Percentiles rank a stretch among this genome's conserved stretches.
These are phyloP conservation scores for Clusia tigrina DNA, from an alignment of 2,888 invertebrate genomes.

Conservation along the genomic window DNA sequence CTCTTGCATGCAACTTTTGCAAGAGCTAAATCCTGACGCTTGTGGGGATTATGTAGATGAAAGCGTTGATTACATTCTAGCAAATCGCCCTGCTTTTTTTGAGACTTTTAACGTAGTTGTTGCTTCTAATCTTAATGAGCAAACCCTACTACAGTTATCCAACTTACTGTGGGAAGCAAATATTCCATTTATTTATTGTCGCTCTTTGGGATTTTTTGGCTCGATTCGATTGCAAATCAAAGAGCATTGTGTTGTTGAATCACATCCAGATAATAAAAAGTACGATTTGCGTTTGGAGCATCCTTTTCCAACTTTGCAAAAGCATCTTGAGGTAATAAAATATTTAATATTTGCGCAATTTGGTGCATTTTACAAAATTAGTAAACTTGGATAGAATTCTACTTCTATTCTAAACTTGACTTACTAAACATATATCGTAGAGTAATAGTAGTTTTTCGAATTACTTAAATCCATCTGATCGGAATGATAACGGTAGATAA, in stretches of 20 bases:
- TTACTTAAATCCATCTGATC: too few relatives aligned
- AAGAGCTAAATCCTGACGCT: slow-evolving; percentile 93
- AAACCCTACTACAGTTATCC: slow-evolving; percentile 74
- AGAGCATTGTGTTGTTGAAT: slow-evolving; percentile 87
- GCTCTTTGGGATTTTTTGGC: slow-evolving; percentile 91
- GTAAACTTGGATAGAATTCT: too few relatives aligned
- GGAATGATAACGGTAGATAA: too few relatives aligned
- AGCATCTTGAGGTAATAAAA: slow-evolving; percentile 71
- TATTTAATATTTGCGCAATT: too few relatives aligned
- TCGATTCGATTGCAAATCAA: slow-evolving; percentile 86
- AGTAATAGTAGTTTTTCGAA: too few relatives aligned
- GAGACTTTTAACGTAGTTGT: slow-evolving; percentile 83
- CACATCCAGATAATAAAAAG: slow-evolving; percentile 91
- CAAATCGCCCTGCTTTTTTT: slow-evolving; percentile 88
- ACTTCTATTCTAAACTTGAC: too few relatives aligned
- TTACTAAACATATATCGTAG: too few relatives aligned
- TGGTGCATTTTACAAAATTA: too few relatives aligned
- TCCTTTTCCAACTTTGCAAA: slow-evolving; percentile 81
- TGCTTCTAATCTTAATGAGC: slow-evolving; percentile 59
- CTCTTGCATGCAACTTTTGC: slow-evolving; percentile 79
- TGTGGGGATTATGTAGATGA: slow-evolving; percentile 93
- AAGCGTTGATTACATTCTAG: slow-evolving; percentile 82
- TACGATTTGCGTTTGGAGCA: slow-evolving; percentile 86
- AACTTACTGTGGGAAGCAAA: slow-evolving; percentile 84
- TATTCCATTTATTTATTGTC: slow-evolving; percentile 85